Base-by-base conservation (phyloP, 1,140 invertebrate genomes). In the Hormaphis cornu region DNA sequence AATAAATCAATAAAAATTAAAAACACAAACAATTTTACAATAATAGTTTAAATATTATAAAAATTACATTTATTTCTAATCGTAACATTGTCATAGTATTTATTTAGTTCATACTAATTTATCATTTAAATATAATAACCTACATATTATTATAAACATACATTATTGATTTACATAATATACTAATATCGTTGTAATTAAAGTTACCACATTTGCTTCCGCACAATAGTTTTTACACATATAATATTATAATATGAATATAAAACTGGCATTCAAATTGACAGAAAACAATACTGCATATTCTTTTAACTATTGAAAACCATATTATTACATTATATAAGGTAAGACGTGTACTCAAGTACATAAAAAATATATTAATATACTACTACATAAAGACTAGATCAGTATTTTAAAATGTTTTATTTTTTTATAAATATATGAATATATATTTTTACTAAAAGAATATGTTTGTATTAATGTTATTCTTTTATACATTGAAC, bases 11-110 rank as follows among this genome's bases (percentile, higher is more conserved):
- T 30, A 12, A 33, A 53, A 7, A 37, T 10, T 28, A 24, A n/a
- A 28, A 6, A 28, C 7, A 56, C 35, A n/a, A 56, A 37, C 1
- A 42, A 56, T 14, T 54, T 37, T 46, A 28, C 14, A 42, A 35
- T 56, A 18, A 30, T 20, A 20, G 9, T 70, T 59, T 53, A 28
- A 58, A 52, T 58, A 26, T 46, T 70, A 58, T 70, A 70, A 70
- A 58, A 52, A 58, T 53, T 70, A 46, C 53, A 70, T 58, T 70
- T 53, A 46, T 70, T 53, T 58, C 56, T 70, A 58, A 70, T 70
- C 22, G 37, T 70, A 70, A 70, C 69, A 70, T 70, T 58, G 26
- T 58, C 40, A 70, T 56, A 56, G 28, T 70, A 37, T 54, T 18
- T 40, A 16, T 28, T 52, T 56, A 24, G 12, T 56, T 37, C 33